Conservation (phyloP, 2,113 vertebrate species). For the Ammodytes dubius region DNA sequence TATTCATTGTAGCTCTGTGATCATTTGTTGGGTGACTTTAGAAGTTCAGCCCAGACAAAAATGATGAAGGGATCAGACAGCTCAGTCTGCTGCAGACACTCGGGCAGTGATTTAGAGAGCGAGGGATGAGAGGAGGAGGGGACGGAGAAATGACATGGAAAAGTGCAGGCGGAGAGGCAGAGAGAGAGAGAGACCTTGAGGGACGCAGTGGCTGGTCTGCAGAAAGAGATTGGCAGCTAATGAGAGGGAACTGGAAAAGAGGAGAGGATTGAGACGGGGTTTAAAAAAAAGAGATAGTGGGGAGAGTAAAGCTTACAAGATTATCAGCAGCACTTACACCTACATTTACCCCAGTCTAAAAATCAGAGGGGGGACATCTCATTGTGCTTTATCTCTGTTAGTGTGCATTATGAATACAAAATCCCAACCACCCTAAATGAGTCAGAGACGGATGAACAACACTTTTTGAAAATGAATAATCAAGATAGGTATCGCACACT, state of each 20-base stretch:
- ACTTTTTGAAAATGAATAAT: not conserved
- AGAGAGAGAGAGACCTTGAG: constrained; percentile 38
- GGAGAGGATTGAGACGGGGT: constrained; percentile 23
- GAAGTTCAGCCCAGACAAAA: constrained; percentile 44
- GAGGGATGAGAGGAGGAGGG: constrained; percentile 15
- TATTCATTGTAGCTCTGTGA: constrained; percentile 61
- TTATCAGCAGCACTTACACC: constrained; percentile 29
- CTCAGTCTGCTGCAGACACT: constrained; percentile 45
- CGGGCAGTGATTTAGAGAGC: constrained; percentile 44
- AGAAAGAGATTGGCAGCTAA: constrained; percentile 58
- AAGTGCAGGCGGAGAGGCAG: not conserved
- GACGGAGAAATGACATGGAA: constrained; percentile 35
- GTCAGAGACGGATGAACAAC: constrained; percentile 8
- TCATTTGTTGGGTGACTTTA: constrained; percentile 58
- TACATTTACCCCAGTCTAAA: constrained; percentile 14
- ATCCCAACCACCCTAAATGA: not conserved
- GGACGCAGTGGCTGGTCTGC: constrained; percentile 37
- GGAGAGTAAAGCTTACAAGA: constrained; percentile 22
- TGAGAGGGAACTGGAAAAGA: constrained; percentile 52
- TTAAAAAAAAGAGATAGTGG: constrained; percentile 25
- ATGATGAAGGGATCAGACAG: constrained; percentile 56
- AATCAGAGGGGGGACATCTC: not conserved
- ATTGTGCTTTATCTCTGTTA: not conserved
- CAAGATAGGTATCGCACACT: not conserved
- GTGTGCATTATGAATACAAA: not conserved